phyloP scores from a whole-genome alignment of 2,888 invertebrate species.

The Keiferia lycopersicella region DNA sequence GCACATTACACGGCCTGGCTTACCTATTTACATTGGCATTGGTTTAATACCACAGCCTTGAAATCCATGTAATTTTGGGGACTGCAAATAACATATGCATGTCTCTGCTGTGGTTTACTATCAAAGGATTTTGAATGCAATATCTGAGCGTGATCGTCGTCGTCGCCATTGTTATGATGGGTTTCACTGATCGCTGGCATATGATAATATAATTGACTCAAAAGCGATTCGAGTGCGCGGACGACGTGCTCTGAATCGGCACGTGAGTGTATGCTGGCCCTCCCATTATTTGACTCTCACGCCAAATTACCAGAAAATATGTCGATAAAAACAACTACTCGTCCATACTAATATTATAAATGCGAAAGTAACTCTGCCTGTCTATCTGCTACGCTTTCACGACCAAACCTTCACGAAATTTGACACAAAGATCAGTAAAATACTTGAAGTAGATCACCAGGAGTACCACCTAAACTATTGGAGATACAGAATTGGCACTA shows the following conservation, averaged over 20 bases:
- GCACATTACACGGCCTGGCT: conserved; percentile 30
- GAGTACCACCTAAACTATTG: no score
- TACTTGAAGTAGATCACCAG: no score
- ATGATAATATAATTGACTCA: conserved; percentile 34
- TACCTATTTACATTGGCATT: background rate
- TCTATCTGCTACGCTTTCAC: no score
- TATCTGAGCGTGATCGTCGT: conserved; percentile 4
- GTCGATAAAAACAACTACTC: background rate
- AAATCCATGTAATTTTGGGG: background rate
- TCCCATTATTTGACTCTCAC: background rate
- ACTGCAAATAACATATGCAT: background rate
- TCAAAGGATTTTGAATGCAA: background rate
- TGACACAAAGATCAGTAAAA: no score
- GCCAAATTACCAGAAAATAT: conserved; percentile 1
- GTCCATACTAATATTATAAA: no score
- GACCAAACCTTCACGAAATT: no score
- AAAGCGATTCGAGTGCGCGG: conserved; percentile 29
- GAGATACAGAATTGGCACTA: no score
- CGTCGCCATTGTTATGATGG: conserved; percentile 11
- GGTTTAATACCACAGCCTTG: background rate
- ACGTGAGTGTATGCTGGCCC: conserved; percentile 48
- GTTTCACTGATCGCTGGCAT: conserved; percentile 30
- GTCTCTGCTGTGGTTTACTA: background rate
- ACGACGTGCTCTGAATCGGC: conserved; percentile 47
- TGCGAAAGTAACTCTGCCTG: no score